Evolutionary conservation across 2,888 invertebrate genomes (phyloP), one percentile per base, ranked within the genome.

Genomic region (Branchinecta sandiegonensis): DNA sequence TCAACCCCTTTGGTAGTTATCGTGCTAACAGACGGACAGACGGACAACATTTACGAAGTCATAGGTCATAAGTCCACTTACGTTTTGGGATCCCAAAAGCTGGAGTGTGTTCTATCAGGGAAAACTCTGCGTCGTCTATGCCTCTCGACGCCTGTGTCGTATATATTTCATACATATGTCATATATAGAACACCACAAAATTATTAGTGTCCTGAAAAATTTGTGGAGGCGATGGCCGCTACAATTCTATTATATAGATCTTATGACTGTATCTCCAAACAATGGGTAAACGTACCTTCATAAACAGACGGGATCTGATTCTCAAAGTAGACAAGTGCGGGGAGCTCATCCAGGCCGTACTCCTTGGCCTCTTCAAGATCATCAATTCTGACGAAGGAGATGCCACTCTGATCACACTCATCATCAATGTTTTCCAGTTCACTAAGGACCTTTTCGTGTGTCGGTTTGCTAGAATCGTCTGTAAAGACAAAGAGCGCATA

Each of bases 391-490:
- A 77, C 76, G 68, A 76, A 76, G 65, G 74, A 73, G 68, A 77
- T 71, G 50, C 72, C 65, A 47, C 68, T 90, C 76, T 89, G 88
- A 77, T 93, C 93, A 78, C 91, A 91, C 77, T 93, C 93, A 76
- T 93, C 93, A 76, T 94, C 94, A 74, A 94, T 93, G 76, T 91
- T 92, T 79, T 94, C 93, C 74, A 93, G 79, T 78, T 91, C 92
- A 68, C 81, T 79, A 71, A 93, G 81, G 70, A 91, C 83, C 78
- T 90, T 89, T 77, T 90, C 88, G 77, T 90, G 90, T 78, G 90
- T 89, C 80, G 90, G 91, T 77, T 92, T 90, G 74, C 90, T 88
- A 79, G 88, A 91, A 79, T 92, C 90, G 81, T 93, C 92, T 92
- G 79, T 73, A 81, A 79, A 76, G 11, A n/a, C 10, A 56, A 56